Evolutionary conservation across 2,797 vertebrate genomes (phyloP).

Genomic region (Xerus rutilus): DNA sequence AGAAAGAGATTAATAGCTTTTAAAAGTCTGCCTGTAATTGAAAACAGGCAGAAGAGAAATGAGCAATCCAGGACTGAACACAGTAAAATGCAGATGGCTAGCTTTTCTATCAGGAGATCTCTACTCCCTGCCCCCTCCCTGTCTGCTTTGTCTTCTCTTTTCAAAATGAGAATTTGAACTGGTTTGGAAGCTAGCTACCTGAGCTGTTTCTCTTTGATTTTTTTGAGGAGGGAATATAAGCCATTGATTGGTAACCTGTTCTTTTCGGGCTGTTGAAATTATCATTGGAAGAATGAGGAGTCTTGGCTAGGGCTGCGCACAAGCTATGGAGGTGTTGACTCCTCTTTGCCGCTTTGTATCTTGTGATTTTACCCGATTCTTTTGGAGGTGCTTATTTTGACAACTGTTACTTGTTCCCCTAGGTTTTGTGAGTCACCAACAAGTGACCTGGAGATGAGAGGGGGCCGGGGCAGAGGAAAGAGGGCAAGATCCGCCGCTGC

Average conservation of each 20-base stretch:
- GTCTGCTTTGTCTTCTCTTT: neutral
- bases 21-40: constrained; percentile 79
- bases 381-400: constrained; percentile 2
- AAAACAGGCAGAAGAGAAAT: constrained; percentile 72
- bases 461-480: constrained; percentile 96
- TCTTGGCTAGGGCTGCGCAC: neutral
- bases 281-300: neutral
- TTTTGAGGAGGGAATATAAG: neutral
- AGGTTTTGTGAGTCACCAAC: constrained; percentile 99
- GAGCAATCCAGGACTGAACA: constrained; percentile 21
- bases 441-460: constrained; percentile 96
- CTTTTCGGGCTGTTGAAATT: neutral
- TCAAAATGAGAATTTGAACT: constrained; percentile 36
- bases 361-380: neutral
- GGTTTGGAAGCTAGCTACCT: constrained; percentile 27
- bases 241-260: neutral
- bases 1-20: constrained; percentile 76
- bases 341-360: neutral
- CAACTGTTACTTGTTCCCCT: constrained; percentile 70
- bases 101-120: neutral
- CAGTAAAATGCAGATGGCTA: constrained; percentile 58
- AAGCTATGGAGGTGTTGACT: neutral
- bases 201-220: constrained; percentile 36
- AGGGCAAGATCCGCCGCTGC: constrained; percentile 93
- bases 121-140: neutral